Evolutionary conservation across 2,888 invertebrate genomes (phyloP), one percentile per base, ranked within the genome.

Genomic region (Aporophyla lueneburgensis): DNA sequence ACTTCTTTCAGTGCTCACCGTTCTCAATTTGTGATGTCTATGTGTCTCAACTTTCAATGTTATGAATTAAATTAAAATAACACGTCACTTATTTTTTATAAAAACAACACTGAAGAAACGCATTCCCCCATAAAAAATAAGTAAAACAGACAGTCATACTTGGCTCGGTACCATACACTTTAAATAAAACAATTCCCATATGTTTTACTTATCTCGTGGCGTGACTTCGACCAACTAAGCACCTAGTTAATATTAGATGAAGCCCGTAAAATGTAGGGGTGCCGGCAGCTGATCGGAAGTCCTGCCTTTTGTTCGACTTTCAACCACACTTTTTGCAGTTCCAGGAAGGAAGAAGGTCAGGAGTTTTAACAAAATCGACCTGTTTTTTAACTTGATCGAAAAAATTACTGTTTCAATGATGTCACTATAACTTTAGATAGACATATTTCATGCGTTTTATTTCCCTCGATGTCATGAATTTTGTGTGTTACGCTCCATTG

Each of bases 221-320:
- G 87, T 90, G 91, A 91, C 90, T 91, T 86, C 84, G 86, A 89
- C 88, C 86, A 89, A 85, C 88, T 83, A 77, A 85, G 84, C 81
- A 86, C 86, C 87, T 92, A 91, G 92, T 94, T 94, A 94, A 94
- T 94, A 93, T 94, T 94, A 94, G 94, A 94, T 91, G 96, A 96
- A 96, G 95, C 96, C 96, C 92, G 91, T 93, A 93, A 95, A 94
- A 93, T 90, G 90, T 91, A 91, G 92, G 95, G 95, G 95, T 91
- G 94, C 92, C 91, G 94, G 93, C 97, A 97, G 97, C 96, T 97
- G 97, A 96, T 96, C 95, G 96, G 96, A 97, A 96, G 96, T 96
- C 92, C 93, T 94, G 95, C 93, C 96, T 95, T 96, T 96, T 96
- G 96, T 96, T 95, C 93, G 84, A 90, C 91, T 91, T 92, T 91